These are phyloP conservation scores for Toxotes chatareus DNA, from an alignment of 2,113 vertebrate genomes.

Conservation along the genomic window DNA sequence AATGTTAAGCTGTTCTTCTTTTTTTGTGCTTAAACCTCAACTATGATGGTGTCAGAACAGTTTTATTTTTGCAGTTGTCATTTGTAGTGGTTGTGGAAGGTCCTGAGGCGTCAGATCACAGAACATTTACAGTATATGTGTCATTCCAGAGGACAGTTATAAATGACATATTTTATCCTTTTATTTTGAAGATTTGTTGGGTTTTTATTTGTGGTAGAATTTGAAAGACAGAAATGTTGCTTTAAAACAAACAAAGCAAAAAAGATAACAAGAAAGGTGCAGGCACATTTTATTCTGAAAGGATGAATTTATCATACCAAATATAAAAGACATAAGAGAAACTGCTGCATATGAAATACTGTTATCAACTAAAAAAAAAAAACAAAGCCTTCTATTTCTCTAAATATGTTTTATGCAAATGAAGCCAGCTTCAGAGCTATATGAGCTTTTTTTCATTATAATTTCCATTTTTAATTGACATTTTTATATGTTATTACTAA, in stretches of 20 bases:
- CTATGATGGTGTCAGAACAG: neutral
- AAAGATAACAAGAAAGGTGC: neutral
- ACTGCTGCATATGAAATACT: neutral
- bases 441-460: neutral
- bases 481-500: conserved; percentile 40
- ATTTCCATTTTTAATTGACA: conserved; percentile 53
- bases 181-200: neutral
- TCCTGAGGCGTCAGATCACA: neutral
- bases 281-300: neutral
- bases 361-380: neutral
- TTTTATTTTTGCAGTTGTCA: too few relatives aligned
- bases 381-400: neutral
- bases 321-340: neutral
- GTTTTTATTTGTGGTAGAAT: neutral
- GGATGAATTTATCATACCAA: neutral
- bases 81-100: neutral
- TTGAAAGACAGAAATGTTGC: neutral
- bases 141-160: neutral
- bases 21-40: neutral
- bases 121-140: neutral
- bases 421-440: neutral
- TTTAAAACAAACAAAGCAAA: neutral
- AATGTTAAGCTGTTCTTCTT: neutral
- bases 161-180: neutral
- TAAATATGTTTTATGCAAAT: conserved; percentile 34